Conservation (phyloP, 1,140 invertebrate species). For the Drosophila lini region DNA sequence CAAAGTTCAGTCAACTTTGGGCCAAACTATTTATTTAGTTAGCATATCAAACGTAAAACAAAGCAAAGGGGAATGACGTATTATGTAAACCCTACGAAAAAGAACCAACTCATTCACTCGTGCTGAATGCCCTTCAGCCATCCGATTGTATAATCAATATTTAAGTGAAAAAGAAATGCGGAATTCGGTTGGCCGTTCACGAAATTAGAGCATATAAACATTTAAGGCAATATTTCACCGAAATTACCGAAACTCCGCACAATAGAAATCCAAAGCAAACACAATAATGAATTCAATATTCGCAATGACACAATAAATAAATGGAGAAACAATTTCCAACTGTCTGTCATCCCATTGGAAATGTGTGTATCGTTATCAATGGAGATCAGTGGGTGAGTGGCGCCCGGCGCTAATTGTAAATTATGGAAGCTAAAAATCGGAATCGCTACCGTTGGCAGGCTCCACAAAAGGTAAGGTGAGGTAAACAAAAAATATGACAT, state of each 20-base stretch:
- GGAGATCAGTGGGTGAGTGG: conserved; percentile 73
- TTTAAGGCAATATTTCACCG: conserved; percentile 45
- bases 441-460: conserved; percentile 52
- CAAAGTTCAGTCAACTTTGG: conserved; percentile 67
- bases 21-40: conserved; percentile 1
- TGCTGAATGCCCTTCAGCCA: conserved; percentile 21
- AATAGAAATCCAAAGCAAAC: conserved; percentile 45
- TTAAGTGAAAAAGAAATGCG: conserved; percentile 29
- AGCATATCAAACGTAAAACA: conserved; percentile 1
- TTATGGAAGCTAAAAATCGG: conserved; percentile 32
- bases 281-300: conserved; percentile 55
- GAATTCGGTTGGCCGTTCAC: conserved; percentile 57
- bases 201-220: conserved; percentile 75
- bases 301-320: conserved; percentile 75
- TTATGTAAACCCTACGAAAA: conserved; percentile 26
- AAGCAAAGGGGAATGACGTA: background rate
- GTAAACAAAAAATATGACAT: conserved; percentile 55
- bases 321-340: conserved; percentile 62
- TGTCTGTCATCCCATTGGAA: conserved; percentile 36
- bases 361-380: conserved; percentile 53
- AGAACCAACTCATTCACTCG: conserved; percentile 40
- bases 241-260: conserved; percentile 58
- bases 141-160: conserved; percentile 62
- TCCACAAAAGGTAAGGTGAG: background rate
- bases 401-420: conserved; percentile 61